Percentiles rank a stretch among this genome's conserved stretches.
Evolutionary conservation across 2,113 vertebrate genomes (phyloP).

Genomic region (Girardinichthys multiradiatus): DNA sequence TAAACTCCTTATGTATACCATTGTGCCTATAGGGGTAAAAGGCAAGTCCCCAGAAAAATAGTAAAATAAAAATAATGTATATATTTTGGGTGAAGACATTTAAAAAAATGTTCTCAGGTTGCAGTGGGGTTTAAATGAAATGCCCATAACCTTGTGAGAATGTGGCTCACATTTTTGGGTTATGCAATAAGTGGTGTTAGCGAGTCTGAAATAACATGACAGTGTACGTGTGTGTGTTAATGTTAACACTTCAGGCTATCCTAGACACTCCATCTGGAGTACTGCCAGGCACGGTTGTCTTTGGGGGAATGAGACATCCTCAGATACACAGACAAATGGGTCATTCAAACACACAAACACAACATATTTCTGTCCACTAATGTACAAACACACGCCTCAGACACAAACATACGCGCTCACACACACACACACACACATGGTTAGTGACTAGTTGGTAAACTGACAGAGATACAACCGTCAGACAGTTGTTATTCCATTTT

Average conservation of each 20-base stretch:
- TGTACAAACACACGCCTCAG: too few relatives aligned
- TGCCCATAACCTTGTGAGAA: background rate
- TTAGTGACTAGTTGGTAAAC: too few relatives aligned
- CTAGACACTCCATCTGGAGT: constrained; percentile 48
- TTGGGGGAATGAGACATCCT: constrained; percentile 25
- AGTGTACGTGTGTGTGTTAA: background rate
- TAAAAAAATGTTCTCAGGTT: background rate
- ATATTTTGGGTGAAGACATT: too few relatives aligned
- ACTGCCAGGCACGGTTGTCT: constrained; percentile 31
- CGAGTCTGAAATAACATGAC: background rate
- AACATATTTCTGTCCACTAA: background rate
- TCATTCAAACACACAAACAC: background rate
- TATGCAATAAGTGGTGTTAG: background rate
- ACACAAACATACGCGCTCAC: too few relatives aligned
- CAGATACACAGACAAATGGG: constrained; percentile 17
- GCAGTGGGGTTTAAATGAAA: background rate
- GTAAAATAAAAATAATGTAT: background rate
- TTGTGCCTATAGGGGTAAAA: background rate
- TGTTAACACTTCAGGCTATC: constrained; percentile 27
- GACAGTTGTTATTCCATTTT: too few relatives aligned
- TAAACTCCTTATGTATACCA: background rate
- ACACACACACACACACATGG: background rate
- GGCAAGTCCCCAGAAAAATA: background rate
- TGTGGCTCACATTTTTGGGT: background rate
- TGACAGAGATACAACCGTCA: too few relatives aligned